Evolutionary conservation across 92 coral and sea anemone genomes (phyloP).

Genomic region (Heteractis magnifica): DNA sequence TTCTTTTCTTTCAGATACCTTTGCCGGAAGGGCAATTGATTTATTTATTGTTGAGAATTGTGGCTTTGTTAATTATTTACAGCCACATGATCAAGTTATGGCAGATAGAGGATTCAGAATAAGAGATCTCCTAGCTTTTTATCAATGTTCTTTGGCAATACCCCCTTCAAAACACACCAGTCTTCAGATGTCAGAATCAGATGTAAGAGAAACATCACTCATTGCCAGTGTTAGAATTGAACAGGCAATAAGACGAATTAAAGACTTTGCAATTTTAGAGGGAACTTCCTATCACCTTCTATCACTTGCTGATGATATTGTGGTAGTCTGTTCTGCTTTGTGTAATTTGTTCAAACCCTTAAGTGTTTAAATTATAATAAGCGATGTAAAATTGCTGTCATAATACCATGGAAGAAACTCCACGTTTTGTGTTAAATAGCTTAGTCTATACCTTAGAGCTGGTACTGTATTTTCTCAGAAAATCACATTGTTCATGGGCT

Average conservation of each 20-base stretch:
- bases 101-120: conserved; percentile 57
- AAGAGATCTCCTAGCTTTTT: conserved; percentile 29
- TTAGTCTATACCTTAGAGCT: too few species aligned
- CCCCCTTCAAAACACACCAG: conserved; percentile 36
- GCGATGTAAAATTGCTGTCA: too few species aligned
- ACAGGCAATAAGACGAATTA: conserved; percentile 38
- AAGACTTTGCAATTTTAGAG: conserved; percentile 41
- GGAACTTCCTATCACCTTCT: conserved; percentile 43
- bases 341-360: conserved; percentile 1
- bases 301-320: conserved; percentile 47
- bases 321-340: conserved; percentile 29
- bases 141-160: conserved; percentile 25
- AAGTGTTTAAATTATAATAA: neutral
- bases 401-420: too few species aligned
- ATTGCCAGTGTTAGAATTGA: conserved; percentile 49
- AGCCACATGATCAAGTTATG: conserved; percentile 52
- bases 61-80: conserved; percentile 20
- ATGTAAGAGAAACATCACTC: conserved; percentile 34
- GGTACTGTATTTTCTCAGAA: too few species aligned
- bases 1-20: conserved; percentile 36
- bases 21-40: conserved; percentile 56
- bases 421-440: too few species aligned
- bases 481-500: too few species aligned
- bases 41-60: conserved; percentile 33
- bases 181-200: conserved; percentile 41